Conservation (phyloP, 2,113 vertebrate species). For the Equus quagga region DNA sequence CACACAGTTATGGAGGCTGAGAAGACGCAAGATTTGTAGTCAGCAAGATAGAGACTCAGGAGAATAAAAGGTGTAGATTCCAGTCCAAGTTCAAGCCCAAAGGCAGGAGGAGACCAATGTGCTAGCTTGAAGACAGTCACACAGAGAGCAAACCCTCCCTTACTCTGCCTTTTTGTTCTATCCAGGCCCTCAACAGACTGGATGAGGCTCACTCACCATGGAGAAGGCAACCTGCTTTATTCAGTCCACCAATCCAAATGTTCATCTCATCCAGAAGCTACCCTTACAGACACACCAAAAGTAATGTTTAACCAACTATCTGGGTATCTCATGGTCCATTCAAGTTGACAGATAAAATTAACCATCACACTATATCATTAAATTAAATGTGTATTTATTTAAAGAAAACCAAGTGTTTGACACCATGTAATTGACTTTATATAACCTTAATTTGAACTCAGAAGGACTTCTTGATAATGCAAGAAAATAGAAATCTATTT, state of each 20-base stretch:
- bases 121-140: neutral
- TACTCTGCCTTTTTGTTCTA: neutral
- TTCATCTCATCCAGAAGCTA: neutral
- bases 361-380: neutral
- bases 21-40: neutral
- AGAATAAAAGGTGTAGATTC: neutral
- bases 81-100: neutral
- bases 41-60: neutral
- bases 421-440: constrained; percentile 24
- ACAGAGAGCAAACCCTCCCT: neutral
- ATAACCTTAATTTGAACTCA: constrained; percentile 28
- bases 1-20: neutral
- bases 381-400: constrained; percentile 18
- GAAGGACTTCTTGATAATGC: constrained; percentile 47
- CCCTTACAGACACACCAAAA: neutral
- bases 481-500: constrained; percentile 11
- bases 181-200: neutral
- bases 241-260: neutral
- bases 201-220: neutral
- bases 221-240: neutral
- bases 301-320: neutral
- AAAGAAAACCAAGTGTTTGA: constrained; percentile 11
- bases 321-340: neutral
- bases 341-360: constrained; percentile 9
- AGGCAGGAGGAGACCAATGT: neutral